Evolutionary conservation across 2,888 invertebrate species (phyloP).

Genomic region (Prosapia bicincta): DNA sequence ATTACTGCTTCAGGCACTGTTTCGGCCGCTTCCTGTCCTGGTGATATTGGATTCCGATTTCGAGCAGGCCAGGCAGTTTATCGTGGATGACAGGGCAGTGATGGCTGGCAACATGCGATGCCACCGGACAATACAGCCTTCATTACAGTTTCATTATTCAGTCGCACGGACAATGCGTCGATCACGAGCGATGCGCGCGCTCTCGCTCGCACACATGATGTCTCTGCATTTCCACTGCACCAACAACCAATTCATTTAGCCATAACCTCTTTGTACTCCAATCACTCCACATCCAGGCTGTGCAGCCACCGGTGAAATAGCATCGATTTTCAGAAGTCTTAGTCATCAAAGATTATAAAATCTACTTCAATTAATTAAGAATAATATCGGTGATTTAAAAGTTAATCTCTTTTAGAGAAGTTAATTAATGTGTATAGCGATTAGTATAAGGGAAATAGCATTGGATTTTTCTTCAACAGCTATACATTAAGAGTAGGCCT

Average conservation of each 20-base stretch:
- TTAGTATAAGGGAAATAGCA: too few relatives aligned
- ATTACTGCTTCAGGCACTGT: too few relatives aligned
- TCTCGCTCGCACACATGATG: background rate
- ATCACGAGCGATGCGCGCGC: background rate
- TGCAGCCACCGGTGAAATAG: too few relatives aligned
- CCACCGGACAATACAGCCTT: background rate
- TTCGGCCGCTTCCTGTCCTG: background rate
- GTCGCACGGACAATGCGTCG: background rate
- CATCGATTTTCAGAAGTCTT: too few relatives aligned
- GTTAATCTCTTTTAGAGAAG: too few relatives aligned
- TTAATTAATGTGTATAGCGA: too few relatives aligned
- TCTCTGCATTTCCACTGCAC: background rate
- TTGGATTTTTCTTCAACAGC: too few relatives aligned
- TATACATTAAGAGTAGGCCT: too few relatives aligned
- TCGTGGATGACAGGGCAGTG: background rate
- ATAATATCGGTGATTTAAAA: too few relatives aligned
- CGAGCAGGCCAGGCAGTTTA: background rate
- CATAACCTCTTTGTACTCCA: background rate
- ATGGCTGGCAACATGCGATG: background rate
- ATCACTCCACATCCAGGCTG: too few relatives aligned
- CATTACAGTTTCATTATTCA: background rate
- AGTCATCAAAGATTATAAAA: too few relatives aligned
- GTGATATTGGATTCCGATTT: background rate
- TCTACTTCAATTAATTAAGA: too few relatives aligned
- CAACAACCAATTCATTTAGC: background rate